Conservation (phyloP, 2,888 invertebrate species). For the Podabrus alpinus region DNA sequence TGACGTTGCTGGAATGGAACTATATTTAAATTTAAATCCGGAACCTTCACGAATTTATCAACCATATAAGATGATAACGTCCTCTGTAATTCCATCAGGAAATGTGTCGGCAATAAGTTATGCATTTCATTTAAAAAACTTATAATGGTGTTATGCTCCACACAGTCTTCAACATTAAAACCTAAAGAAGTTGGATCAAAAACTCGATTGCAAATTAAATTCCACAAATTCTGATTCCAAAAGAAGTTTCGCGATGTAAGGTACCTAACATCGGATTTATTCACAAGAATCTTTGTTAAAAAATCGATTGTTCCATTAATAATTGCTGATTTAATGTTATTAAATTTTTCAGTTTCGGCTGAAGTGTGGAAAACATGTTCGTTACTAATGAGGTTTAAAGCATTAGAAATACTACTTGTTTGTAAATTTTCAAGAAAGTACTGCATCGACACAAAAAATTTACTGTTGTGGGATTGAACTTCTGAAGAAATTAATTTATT, state of each 20-base stretch:
- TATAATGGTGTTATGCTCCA: conserved; percentile 15
- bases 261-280: conserved; percentile 3
- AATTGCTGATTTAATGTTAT: conserved; percentile 18
- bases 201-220: conserved; percentile 36
- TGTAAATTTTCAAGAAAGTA: conserved; percentile 37
- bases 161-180: conserved; percentile 23
- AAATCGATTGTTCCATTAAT: conserved; percentile 15
- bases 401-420: conserved; percentile 23
- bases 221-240: conserved; percentile 36
- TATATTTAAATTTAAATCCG: conserved; percentile 36
- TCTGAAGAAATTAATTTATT: conserved; percentile 30
- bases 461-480: conserved; percentile 12
- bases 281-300: conserved; percentile 4
- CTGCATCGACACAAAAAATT: conserved; percentile 34
- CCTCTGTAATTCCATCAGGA: conserved; percentile 11
- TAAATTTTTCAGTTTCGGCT: conserved; percentile 37
- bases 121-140: conserved; percentile 17
- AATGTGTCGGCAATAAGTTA: not conserved
- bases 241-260: conserved; percentile 29
- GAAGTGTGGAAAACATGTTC: conserved; percentile 29
- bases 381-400: conserved; percentile 29
- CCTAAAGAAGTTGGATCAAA: conserved; percentile 38
- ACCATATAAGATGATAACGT: conserved; percentile 29
- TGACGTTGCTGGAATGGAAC: conserved; percentile 41
- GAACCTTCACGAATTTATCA: conserved; percentile 26